phyloP scores from a whole-genome alignment of 2,797 vertebrate species.

The Bradypus variegatus region DNA sequence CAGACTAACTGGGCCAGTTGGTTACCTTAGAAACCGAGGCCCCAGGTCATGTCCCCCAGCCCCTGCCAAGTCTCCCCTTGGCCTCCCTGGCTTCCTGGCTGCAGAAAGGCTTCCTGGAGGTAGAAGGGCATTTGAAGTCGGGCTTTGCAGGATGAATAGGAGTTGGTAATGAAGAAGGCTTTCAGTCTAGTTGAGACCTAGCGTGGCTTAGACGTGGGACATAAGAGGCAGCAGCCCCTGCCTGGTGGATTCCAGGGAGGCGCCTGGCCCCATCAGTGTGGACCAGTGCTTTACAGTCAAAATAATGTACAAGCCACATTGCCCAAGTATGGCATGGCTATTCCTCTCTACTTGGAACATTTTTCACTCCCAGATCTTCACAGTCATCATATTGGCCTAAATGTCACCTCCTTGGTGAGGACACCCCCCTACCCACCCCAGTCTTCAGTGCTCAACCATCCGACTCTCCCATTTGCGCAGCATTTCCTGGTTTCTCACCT shows the following conservation, averaged over 20 bases:
- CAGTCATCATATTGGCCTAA: neutral
- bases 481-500: neutral
- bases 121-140: neutral
- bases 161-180: neutral
- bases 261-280: neutral
- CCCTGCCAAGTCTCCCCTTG: neutral
- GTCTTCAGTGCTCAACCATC: accelerated
- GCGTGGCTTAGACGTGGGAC: neutral
- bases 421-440: neutral
- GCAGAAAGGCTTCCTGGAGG: neutral
- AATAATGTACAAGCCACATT: neutral
- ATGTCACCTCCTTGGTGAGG: neutral
- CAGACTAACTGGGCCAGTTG: neutral
- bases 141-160: neutral
- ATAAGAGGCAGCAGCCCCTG: too few relatives aligned
- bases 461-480: too few relatives aligned
- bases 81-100: neutral
- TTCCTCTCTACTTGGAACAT: neutral
- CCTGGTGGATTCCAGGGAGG: neutral
- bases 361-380: neutral
- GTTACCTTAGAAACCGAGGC: neutral
- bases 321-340: accelerated
- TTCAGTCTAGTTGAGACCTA: neutral
- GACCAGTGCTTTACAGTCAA: too few relatives aligned
- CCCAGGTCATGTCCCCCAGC: too few relatives aligned